These are phyloP conservation scores for Gambelia wislizenii DNA, from an alignment of 2,797 vertebrate genomes.

Conservation along the genomic window DNA sequence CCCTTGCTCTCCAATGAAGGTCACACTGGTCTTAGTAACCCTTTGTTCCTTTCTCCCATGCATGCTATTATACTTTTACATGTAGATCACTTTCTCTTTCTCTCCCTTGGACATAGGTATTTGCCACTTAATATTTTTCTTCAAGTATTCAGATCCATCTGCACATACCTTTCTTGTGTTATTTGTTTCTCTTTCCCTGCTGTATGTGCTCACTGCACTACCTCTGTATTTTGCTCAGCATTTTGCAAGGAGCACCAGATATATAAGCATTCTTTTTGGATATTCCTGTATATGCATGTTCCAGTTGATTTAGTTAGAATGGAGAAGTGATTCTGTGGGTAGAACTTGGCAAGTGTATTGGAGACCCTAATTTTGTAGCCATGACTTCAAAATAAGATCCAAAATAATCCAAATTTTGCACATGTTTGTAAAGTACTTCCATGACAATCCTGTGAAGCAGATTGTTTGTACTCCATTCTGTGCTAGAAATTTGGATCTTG, in stretches of 20 bases:
- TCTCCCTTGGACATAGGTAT: no score
- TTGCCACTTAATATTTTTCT: not conserved
- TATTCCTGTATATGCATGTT: not conserved
- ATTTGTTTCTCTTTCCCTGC: not conserved
- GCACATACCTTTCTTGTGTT: not conserved
- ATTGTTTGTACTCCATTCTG: not conserved
- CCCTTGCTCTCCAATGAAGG: no score
- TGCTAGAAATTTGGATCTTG: not conserved
- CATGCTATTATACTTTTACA: not conserved
- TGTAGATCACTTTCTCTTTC: not conserved
- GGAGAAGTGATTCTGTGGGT: not conserved
- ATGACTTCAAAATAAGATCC: not conserved
- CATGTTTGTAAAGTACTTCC: not conserved
- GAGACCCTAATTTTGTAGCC: not conserved
- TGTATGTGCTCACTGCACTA: not conserved
- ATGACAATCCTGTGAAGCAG: not conserved
- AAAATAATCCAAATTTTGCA: not conserved
- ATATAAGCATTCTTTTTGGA: not conserved
- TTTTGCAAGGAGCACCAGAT: not conserved
- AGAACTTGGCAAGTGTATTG: not conserved
- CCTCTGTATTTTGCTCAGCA: not conserved
- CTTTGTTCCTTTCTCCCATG: not conserved
- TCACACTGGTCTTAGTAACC: not conserved
- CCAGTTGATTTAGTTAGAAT: not conserved
- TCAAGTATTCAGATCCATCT: not conserved